Evolutionary conservation across 2,113 vertebrate species (phyloP).

Genomic region (Malurus melanocephalus): DNA sequence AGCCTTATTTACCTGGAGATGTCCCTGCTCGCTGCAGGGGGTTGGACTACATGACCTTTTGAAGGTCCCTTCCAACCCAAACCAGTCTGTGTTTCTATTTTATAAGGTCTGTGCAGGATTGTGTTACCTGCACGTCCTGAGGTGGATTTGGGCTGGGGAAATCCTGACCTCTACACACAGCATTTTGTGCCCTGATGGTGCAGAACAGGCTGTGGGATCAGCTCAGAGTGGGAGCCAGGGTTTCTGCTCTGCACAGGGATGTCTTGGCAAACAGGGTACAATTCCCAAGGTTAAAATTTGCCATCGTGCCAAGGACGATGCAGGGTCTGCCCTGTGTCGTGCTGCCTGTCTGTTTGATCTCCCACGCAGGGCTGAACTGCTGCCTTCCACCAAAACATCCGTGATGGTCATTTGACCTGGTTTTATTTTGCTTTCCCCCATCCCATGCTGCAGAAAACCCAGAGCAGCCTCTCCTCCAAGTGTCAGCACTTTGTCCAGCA

Average conservation of each 20-base stretch:
- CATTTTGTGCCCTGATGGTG: neutral
- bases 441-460: neutral
- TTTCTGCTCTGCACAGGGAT: neutral
- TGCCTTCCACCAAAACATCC: neutral
- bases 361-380: neutral
- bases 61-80: neutral
- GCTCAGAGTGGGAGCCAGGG: rapidly evolving
- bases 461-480: neutral
- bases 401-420: neutral
- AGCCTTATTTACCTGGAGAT: neutral
- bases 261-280: neutral
- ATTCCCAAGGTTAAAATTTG: neutral
- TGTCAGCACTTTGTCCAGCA: neutral
- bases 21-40: neutral
- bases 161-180: neutral
- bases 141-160: neutral
- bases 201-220: neutral
- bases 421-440: neutral
- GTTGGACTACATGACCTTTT: neutral
- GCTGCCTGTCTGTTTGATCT: neutral
- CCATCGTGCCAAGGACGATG: neutral
- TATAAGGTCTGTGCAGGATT: neutral
- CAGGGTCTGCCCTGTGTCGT: neutral
- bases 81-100: neutral
- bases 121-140: rapidly evolving